Conservation (phyloP, 2,113 vertebrate species). For the Thermophis baileyi region DNA sequence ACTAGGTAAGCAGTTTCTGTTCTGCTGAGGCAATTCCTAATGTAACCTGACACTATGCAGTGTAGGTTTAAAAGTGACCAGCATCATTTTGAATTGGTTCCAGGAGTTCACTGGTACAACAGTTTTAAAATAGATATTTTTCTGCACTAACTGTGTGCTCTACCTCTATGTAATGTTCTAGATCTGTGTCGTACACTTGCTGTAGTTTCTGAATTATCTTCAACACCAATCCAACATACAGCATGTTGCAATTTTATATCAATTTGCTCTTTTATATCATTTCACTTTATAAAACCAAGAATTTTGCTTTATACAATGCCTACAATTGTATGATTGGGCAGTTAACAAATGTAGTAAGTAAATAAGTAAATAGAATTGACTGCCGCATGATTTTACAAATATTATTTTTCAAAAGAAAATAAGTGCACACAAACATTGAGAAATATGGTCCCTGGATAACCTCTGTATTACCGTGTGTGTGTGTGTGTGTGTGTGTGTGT, state of each 20-base stretch:
- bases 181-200: neutral
- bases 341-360: neutral
- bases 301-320: constrained; percentile 3
- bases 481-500: too few species aligned
- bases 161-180: neutral
- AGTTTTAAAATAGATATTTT: neutral
- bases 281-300: neutral
- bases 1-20: neutral
- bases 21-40: neutral
- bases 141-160: neutral
- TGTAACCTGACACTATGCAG: neutral
- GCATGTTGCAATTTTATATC: neutral
- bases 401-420: constrained; percentile 6
- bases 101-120: neutral
- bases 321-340: neutral
- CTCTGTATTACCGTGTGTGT: neutral
- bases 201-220: neutral
- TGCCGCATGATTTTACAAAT: constrained; percentile 21
- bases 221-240: neutral
- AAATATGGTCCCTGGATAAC: neutral
- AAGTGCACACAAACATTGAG: neutral
- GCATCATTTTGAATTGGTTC: neutral
- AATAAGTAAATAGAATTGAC: constrained; percentile 20
- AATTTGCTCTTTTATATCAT: neutral
- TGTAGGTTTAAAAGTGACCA: neutral